phyloP scores from a whole-genome alignment of 2,113 vertebrate genomes.

The Pluvialis apricaria region DNA sequence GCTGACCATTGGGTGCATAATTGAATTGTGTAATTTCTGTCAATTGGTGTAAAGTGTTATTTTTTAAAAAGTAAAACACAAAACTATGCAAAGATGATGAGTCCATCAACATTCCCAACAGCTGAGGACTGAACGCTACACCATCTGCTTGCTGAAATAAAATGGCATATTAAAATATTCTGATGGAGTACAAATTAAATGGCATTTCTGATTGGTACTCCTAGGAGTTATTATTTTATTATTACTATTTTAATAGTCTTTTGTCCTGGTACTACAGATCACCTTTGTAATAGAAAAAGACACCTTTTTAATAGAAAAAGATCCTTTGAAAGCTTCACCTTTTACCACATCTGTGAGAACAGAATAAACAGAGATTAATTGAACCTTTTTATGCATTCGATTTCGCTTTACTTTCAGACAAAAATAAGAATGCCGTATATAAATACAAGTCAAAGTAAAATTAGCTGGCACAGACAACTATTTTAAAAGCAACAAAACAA shows the following conservation, averaged over 20 bases:
- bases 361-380: not conserved
- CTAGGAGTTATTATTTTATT: not conserved
- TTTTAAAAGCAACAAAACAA: not conserved
- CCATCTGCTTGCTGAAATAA: conserved; percentile 45
- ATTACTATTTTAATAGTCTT: not conserved
- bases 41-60: not conserved
- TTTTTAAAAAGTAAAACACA: conserved; percentile 9
- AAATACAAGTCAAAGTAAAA: not conserved
- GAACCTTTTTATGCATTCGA: not conserved
- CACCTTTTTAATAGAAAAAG: not conserved
- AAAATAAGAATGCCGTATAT: not conserved
- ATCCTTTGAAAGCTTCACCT: not conserved
- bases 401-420: not conserved
- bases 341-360: not conserved
- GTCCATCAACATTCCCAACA: not conserved
- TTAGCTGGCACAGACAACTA: not conserved
- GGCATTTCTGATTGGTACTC: not conserved
- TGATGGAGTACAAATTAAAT: not conserved
- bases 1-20: not conserved
- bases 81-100: not conserved
- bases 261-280: not conserved
- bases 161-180: not conserved
- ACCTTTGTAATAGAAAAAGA: not conserved
- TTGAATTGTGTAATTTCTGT: not conserved
- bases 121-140: not conserved